These are phyloP conservation scores for Osedax fenrisi DNA, from an alignment of 2,888 invertebrate genomes.

Conservation along the genomic window DNA sequence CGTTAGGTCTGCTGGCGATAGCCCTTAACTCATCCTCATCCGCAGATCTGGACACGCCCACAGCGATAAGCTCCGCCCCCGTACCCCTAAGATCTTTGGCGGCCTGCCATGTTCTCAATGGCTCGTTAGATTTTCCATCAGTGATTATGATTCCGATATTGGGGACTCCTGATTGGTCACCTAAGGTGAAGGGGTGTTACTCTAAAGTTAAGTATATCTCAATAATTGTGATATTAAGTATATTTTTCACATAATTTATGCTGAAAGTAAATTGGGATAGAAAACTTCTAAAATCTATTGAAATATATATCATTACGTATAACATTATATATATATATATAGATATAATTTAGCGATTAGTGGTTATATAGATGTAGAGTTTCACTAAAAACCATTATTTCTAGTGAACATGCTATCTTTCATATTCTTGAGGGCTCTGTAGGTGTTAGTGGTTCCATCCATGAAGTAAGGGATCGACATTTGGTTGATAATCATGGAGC, in stretches of 20 bases:
- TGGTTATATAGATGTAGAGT: too few relatives aligned
- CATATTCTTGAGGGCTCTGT: slow-evolving; percentile 18
- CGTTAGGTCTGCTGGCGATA: slow-evolving; percentile 30
- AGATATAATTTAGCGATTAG: too few relatives aligned
- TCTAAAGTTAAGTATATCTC: too few relatives aligned
- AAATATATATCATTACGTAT: too few relatives aligned
- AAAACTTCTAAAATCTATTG: too few relatives aligned
- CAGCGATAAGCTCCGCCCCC: slow-evolving; percentile 26
- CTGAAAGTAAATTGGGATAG: too few relatives aligned
- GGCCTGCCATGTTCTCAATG: slow-evolving; percentile 42
- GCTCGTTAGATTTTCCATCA: slow-evolving; percentile 46
- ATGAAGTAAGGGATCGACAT: slow-evolving; percentile 17
- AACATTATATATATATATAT: too few relatives aligned
- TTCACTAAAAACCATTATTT: slow-evolving; percentile 11
- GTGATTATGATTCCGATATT: slow-evolving; percentile 49
- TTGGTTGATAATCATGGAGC: background rate
- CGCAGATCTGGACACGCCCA: slow-evolving; percentile 26
- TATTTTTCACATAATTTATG: too few relatives aligned
- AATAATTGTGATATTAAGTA: too few relatives aligned
- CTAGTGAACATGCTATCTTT: slow-evolving; percentile 22
- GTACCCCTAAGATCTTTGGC: slow-evolving; percentile 42
- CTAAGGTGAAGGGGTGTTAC: too few relatives aligned
- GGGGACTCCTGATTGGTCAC: slow-evolving; percentile 40
- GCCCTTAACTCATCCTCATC: slow-evolving; percentile 29
- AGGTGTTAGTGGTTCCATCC: slow-evolving; percentile 28